Evolutionary conservation across 2,888 invertebrate species (phyloP).

Genomic region (Aphidoletes aphidimyza): DNA sequence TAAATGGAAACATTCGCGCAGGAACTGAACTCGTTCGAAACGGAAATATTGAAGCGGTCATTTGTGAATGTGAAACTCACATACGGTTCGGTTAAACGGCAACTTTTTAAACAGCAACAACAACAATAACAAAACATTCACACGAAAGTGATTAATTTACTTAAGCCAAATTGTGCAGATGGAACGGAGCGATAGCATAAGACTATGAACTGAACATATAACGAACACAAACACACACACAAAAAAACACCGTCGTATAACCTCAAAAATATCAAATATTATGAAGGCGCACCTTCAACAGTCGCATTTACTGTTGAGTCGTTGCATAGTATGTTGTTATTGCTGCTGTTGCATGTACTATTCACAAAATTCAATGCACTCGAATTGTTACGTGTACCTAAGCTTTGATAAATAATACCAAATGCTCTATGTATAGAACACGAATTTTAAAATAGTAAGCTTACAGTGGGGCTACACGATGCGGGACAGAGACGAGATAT

Average conservation of each 20-base stretch:
- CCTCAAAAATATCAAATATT: conserved; percentile 1
- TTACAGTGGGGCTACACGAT: no score
- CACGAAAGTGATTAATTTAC: not conserved
- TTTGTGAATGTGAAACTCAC: not conserved
- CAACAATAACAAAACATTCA: not conserved
- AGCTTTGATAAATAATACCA: conserved; percentile 7
- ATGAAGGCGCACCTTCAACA: conserved; percentile 37
- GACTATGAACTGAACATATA: no score
- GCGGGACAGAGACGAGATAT: not conserved
- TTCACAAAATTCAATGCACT: conserved; percentile 16
- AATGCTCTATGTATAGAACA: no score
- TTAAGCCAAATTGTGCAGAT: conserved; percentile 30
- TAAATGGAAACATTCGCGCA: not conserved
- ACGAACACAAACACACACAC: not conserved
- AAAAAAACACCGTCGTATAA: not conserved
- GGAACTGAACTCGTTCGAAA: not conserved
- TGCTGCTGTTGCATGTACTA: not conserved
- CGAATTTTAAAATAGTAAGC: no score
- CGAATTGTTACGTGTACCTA: not conserved
- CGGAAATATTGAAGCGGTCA: conserved; percentile 5
- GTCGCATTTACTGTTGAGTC: not conserved
- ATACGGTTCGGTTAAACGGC: not conserved
- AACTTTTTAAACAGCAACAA: no score
- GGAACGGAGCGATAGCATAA: not conserved
- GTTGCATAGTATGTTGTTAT: no score